phyloP scores from a whole-genome alignment of 2,113 vertebrate genomes.

The Arizona elegans region DNA sequence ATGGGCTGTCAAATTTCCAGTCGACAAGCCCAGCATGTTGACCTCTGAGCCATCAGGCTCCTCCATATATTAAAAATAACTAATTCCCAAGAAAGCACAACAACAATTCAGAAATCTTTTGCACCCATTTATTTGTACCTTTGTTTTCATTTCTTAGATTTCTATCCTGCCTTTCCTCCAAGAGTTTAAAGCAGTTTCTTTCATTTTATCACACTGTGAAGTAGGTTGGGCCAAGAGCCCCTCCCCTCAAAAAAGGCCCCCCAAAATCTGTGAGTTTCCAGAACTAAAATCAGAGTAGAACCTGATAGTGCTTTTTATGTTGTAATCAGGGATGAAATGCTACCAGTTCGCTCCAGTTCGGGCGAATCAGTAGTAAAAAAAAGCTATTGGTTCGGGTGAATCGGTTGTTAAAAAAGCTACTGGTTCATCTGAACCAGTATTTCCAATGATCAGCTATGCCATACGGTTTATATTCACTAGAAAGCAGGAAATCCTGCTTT shows the following conservation, averaged over 20 bases:
- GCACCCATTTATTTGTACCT: background rate
- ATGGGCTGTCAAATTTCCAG: background rate
- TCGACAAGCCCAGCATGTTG: background rate
- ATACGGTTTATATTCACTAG: too few relatives aligned
- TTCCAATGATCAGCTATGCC: too few relatives aligned
- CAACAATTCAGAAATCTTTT: background rate
- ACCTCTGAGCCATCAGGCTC: background rate
- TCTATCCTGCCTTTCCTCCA: background rate
- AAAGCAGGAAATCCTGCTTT: too few relatives aligned
- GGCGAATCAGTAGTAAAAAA: too few relatives aligned
- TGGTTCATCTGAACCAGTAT: too few relatives aligned
- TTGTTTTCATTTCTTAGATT: background rate
- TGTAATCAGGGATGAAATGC: too few relatives aligned
- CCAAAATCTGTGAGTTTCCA: background rate
- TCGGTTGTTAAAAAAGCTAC: too few relatives aligned
- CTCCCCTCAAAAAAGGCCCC: background rate
- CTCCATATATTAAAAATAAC: background rate
- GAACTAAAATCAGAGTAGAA: background rate
- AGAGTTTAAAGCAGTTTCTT: background rate
- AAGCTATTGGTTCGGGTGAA: too few relatives aligned
- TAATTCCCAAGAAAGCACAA: background rate
- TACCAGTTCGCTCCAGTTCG: too few relatives aligned
- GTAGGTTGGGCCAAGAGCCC: background rate
- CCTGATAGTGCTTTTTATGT: background rate
- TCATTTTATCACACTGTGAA: background rate